A percentile compares a stretch with the other conserved stretches of the same genome.
Evolutionary conservation across 2,888 invertebrate species (phyloP).

Genomic region (Xylota sylvarum): DNA sequence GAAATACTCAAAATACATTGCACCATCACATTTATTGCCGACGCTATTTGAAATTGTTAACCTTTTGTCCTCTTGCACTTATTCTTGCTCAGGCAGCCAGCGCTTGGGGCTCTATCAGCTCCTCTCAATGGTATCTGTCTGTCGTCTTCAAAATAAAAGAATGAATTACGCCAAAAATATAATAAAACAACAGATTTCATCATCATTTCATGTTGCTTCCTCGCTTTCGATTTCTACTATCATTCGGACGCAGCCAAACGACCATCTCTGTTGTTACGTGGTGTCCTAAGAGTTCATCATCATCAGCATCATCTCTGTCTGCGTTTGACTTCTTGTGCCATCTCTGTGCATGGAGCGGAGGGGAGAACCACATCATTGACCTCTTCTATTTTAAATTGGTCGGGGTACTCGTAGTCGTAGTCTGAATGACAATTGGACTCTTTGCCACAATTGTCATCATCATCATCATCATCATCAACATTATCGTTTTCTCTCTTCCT

Average conservation of each 20-base stretch:
- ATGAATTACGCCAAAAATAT: slow-evolving; percentile 32
- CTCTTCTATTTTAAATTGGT: slow-evolving; percentile 64
- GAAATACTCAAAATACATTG: slow-evolving; percentile 47
- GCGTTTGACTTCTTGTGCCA: slow-evolving; percentile 19
- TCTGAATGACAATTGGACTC: slow-evolving; percentile 53
- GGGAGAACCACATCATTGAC: slow-evolving; percentile 54
- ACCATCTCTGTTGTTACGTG: slow-evolving; percentile 19
- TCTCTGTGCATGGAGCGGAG: neutral
- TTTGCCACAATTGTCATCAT: slow-evolving; percentile 49
- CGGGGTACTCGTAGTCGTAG: neutral
- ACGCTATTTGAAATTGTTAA: slow-evolving; percentile 39
- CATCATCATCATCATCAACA: slow-evolving; percentile 14
- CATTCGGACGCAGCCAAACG: neutral
- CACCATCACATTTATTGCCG: slow-evolving; percentile 35
- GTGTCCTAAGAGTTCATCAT: slow-evolving; percentile 16
- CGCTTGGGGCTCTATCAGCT: slow-evolving; percentile 2
- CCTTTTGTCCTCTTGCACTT: slow-evolving; percentile 55
- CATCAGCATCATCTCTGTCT: slow-evolving; percentile 1
- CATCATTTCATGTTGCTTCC: slow-evolving; percentile 35
- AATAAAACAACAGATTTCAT: slow-evolving; percentile 48
- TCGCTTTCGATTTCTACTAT: slow-evolving; percentile 34
- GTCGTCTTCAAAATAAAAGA: slow-evolving; percentile 34
- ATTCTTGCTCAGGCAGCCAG: slow-evolving; percentile 11
- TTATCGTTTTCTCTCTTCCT: neutral
- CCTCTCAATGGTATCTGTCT: slow-evolving; percentile 16